Conservation (phyloP, 2,797 vertebrate species). For the Austrolebias charrua region DNA sequence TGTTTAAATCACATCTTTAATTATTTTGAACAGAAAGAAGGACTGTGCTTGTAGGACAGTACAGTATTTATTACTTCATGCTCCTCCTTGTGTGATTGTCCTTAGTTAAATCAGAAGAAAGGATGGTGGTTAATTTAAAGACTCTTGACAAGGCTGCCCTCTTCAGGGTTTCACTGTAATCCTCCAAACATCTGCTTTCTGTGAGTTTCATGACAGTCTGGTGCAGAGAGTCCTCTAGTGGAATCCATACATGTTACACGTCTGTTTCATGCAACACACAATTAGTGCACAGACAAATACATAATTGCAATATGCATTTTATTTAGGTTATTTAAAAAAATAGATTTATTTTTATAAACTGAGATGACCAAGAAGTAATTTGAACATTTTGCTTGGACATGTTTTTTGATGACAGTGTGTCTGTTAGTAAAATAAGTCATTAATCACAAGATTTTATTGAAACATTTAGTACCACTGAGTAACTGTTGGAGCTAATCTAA, state of each 20-base stretch:
- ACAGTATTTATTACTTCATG: constrained; percentile 4
- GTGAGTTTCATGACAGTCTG: constrained; percentile 6
- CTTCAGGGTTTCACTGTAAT: constrained; percentile 51
- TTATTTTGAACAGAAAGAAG: background rate
- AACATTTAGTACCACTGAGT: no score
- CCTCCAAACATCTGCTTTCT: constrained; percentile 46
- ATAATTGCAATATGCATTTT: background rate
- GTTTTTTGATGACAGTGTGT: no score
- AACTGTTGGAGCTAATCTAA: no score
- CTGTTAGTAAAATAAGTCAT: no score
- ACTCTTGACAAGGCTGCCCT: constrained; percentile 62
- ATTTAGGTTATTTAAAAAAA: background rate
- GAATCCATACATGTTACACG: constrained; percentile 19
- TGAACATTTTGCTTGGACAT: no score
- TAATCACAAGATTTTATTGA: no score
- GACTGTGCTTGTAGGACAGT: background rate
- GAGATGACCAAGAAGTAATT: constrained; percentile 4
- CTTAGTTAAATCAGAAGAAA: constrained; percentile 42
- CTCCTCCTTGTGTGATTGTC: background rate
- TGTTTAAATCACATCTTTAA: constrained; percentile 11
- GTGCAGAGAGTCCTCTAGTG: constrained; percentile 72
- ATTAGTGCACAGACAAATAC: background rate
- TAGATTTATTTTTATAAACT: constrained; percentile 17
- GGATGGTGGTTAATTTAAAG: constrained; percentile 38
- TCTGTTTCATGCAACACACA: background rate